These are phyloP conservation scores for Eutrigla gurnardus DNA, from an alignment of 2,797 vertebrate species.

Conservation along the genomic window DNA sequence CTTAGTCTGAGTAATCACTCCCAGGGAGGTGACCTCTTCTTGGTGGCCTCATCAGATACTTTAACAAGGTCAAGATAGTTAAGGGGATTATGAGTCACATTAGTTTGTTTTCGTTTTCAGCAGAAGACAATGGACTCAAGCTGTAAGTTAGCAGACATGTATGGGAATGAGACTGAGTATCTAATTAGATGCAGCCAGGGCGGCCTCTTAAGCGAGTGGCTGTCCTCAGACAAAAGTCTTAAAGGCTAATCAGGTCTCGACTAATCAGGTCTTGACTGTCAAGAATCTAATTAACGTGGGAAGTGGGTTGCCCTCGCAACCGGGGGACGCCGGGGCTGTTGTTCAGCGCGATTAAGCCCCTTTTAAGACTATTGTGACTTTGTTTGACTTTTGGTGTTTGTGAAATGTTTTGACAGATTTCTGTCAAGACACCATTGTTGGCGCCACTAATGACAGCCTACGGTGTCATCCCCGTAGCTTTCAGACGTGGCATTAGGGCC, in stretches of 20 bases:
- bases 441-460: slow-evolving; percentile 15
- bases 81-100: slow-evolving; percentile 74
- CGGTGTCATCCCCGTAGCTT: slow-evolving; percentile 20
- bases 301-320: slow-evolving; percentile 70
- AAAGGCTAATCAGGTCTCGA: slow-evolving; percentile 71
- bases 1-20: slow-evolving; percentile 46
- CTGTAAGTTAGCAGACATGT: slow-evolving; percentile 69
- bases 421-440: slow-evolving; percentile 55
- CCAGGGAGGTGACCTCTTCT: slow-evolving; percentile 60
- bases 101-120: slow-evolving; percentile 73
- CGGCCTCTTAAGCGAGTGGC: slow-evolving; percentile 58
- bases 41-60: slow-evolving; percentile 65
- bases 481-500: slow-evolving; percentile 39
- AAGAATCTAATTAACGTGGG: slow-evolving; percentile 78
- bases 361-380: slow-evolving; percentile 66
- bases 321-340: slow-evolving; percentile 51
- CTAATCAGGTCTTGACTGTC: slow-evolving; percentile 76
- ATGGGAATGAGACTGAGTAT: slow-evolving; percentile 76
- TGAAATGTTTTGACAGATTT: slow-evolving; percentile 72
- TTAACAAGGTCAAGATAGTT: slow-evolving; percentile 82
- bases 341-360: slow-evolving; percentile 60
- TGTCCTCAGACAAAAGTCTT: slow-evolving; percentile 76
- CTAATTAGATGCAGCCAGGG: slow-evolving; percentile 70
- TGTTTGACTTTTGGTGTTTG: slow-evolving; percentile 61
- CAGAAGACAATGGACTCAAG: slow-evolving; percentile 69